Percentiles rank a stretch among this genome's conserved stretches.
These are phyloP conservation scores for Anneissia japonica DNA, from an alignment of 35 echinoderm and acorn worm species.

Conservation along the genomic window DNA sequence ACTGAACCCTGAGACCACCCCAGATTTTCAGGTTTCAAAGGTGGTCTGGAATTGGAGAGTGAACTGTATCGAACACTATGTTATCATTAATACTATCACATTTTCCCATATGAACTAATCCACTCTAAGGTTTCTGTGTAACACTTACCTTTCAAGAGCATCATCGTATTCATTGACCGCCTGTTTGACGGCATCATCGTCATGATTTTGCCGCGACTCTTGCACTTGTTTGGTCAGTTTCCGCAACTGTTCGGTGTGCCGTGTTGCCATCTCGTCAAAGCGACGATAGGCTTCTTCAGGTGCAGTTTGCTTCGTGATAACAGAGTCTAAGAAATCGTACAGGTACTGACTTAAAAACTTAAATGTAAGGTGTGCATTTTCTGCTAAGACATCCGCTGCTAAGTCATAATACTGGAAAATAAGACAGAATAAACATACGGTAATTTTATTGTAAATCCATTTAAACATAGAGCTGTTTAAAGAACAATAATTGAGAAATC, in stretches of 20 bases:
- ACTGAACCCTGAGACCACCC: too few relatives aligned
- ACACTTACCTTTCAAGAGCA: constrained; percentile 83
- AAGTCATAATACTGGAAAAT: constrained; percentile 82
- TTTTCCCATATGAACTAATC: too few relatives aligned
- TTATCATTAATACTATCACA: too few relatives aligned
- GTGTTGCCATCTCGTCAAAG: constrained; percentile 85
- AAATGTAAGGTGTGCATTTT: constrained; percentile 97
- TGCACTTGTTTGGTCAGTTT: constrained; percentile 98
- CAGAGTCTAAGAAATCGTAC: constrained; percentile 90
- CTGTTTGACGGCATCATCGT: constrained; percentile 89
- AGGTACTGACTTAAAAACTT: constrained; percentile 88
- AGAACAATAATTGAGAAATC: neutral
- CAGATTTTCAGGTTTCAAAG: too few relatives aligned
- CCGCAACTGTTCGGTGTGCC: constrained; percentile 87
- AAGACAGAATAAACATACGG: neutral
- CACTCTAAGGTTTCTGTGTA: too few relatives aligned
- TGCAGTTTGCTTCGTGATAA: constrained; percentile 96
- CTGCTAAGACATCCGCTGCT: constrained; percentile 91
- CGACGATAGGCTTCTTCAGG: constrained; percentile 91
- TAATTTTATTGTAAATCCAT: too few relatives aligned
- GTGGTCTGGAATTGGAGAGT: too few relatives aligned
- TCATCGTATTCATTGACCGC: constrained; percentile 97
- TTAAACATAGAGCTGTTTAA: neutral
- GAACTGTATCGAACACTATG: too few relatives aligned
- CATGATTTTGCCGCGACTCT: constrained; percentile 67